Evolutionary conservation across 2,888 invertebrate genomes (phyloP), one percentile per base, ranked within the genome.

Genomic region (Schizaphis graminum): DNA sequence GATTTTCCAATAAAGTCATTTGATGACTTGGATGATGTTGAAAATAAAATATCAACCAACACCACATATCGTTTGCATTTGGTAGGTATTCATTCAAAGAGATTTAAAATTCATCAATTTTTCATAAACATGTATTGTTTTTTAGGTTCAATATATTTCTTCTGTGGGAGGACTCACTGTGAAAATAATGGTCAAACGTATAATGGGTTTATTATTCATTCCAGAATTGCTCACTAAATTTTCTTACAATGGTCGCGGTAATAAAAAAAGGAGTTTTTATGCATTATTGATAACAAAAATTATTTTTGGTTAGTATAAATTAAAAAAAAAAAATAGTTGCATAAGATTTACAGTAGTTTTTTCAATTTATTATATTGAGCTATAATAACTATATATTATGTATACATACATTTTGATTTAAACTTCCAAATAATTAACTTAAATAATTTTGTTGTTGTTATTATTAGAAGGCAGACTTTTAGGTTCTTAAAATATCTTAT

Each of bases 131-230:
- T 28, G 28, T 61, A 61, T 3, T 61, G 28, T 61, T 61, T 61
- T 57, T 28, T 61, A 61, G 28, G 28, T 61, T 10, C 61, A 61
- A 61, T 61, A 61, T 61, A 61, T 61, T 61, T 61, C 61, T 16
- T 47, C 86, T 47, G 86, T 49, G 10, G 47, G 49, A 28, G 86
- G 47, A 47, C 47, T 47, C 1, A 28, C 47, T 87, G n/a, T 87
- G 10, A 26, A 87, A 87, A 28, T 47, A 28, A 87, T 87, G 49
- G 86, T 87, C 26, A 87, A 49, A 49, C 28, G 86, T 44, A 87
- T 87, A 47, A 87, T 87, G 49, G 28, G 28, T 13, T 87, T 87
- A 16, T n/a, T 87, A 86, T 86, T 86, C 47, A 87, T 47, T 47
- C 44, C 86, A n/a, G 47, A 87, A 87, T 13, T 87, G 47, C 47